These are phyloP conservation scores for Pipistrellus nathusii DNA, from an alignment of 2,797 vertebrate species.

Conservation along the genomic window DNA sequence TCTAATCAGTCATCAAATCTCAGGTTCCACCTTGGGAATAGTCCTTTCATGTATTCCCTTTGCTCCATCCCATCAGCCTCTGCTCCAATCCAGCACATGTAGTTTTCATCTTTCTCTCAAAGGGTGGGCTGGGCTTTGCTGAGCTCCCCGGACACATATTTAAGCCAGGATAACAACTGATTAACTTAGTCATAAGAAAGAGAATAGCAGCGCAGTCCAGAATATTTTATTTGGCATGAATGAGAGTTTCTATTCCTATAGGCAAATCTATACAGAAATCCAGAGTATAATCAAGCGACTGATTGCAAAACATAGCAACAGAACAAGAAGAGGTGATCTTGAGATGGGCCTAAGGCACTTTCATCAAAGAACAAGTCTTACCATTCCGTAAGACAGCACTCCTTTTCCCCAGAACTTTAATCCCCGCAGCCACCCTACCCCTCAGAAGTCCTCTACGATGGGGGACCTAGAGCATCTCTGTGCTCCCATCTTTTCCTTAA, in stretches of 20 bases:
- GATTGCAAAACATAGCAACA: neutral
- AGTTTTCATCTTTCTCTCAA: neutral
- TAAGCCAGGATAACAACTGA: neutral
- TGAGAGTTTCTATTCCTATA: neutral
- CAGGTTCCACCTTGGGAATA: neutral
- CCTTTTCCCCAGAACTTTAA: neutral
- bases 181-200: neutral
- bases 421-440: neutral
- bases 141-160: neutral
- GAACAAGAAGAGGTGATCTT: neutral
- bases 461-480: neutral
- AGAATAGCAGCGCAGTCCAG: neutral
- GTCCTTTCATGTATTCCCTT: neutral
- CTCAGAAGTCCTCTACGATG: neutral
- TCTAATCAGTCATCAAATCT: neutral
- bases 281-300: neutral
- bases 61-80: neutral
- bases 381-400: neutral
- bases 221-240: neutral
- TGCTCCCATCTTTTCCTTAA: neutral
- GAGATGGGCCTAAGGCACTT: neutral
- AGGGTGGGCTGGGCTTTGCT: neutral
- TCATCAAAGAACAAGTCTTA: neutral
- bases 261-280: neutral
- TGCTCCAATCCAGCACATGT: neutral